A percentile compares a stretch with the other conserved stretches of the same genome.
Conservation (phyloP, 1,140 invertebrate genomes). For the Lordiphosa collinella region DNA sequence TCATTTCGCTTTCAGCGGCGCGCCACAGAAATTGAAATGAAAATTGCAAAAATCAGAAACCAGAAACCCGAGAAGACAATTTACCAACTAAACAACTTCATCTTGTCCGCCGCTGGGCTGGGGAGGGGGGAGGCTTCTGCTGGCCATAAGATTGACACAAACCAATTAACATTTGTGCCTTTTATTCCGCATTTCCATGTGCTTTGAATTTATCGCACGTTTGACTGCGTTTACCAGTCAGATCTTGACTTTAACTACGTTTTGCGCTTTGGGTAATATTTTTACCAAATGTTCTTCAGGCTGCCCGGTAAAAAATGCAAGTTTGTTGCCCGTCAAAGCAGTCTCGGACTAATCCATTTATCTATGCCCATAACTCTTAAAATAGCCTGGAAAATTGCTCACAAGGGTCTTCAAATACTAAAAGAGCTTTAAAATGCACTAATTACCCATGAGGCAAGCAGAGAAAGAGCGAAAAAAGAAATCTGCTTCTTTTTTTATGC, state of each 20-base stretch:
- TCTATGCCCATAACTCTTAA: conserved; percentile 78
- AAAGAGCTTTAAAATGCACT: conserved; percentile 78
- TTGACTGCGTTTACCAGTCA: conserved; percentile 77
- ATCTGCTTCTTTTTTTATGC: conserved; percentile 53
- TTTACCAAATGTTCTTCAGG: conserved; percentile 30
- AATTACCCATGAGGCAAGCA: conserved; percentile 68
- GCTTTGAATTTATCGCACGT: conserved; percentile 75
- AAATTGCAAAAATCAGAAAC: conserved; percentile 58
- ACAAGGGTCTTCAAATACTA: conserved; percentile 47
- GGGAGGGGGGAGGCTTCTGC: conserved; percentile 23
- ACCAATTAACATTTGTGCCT: conserved; percentile 79
- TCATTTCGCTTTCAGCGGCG: conserved; percentile 73
- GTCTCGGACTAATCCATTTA: conserved; percentile 70
- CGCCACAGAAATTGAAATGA: conserved; percentile 72
- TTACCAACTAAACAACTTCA: conserved; percentile 75
- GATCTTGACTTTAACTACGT: conserved; percentile 76
- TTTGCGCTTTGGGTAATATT: conserved; percentile 54
- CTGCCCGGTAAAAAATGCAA: conserved; percentile 20
- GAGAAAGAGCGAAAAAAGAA: conserved; percentile 29
- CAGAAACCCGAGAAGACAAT: conserved; percentile 43
- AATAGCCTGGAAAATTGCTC: conserved; percentile 72
- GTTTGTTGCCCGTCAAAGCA: conserved; percentile 47
- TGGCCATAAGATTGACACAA: conserved; percentile 75
- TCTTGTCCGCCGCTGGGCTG: conserved; percentile 31
- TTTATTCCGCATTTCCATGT: conserved; percentile 62